Evolutionary conservation across 2,888 invertebrate genomes (phyloP), one percentile per base, ranked within the genome.

Genomic region (Melikaiella ostensackeni): DNA sequence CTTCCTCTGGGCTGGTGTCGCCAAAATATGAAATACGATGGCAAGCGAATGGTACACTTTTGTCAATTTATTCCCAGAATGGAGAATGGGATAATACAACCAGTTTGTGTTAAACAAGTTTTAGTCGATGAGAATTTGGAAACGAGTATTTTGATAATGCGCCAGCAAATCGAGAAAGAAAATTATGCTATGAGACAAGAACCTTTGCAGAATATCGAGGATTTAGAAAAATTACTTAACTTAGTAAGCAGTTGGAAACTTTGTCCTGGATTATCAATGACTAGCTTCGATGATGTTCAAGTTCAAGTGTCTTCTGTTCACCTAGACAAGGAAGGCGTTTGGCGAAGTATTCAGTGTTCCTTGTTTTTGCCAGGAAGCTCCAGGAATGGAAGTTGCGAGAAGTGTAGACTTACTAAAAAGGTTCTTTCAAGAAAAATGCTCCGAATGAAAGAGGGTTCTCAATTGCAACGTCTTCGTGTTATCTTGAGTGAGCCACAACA

Each of bases 21-120:
- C 30, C 75, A 35, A n/a, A 70, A 30, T 70, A 77, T 55, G 75
- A 75, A 75, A 50, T 75, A 27, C 57, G 61, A 16, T 46, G 73
- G n/a, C 16, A 62, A 63, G 19, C 19, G 33, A 66, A 42, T 30
- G 50, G 64, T 38, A 9, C 42, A 16, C 30, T 79, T 55, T 75
- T 75, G 27, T 63, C 77, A n/a, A 42, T 77, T 66, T 75, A 50
- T 75, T 24, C 63, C 70, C 42, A 70, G 63, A 61, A 24, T 27
- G 77, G 75, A 59, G n/a, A 21, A 70, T 13, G 70, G n/a, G 11
- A 21, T 33, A 2, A 30, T 70, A 5, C 27, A 55, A 55, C 30
- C 70, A 13, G 2, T 27, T 13, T 70, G 70, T 6, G 19, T 11
- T 4, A 70, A 70, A 13, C 70, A 70, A 21, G 30, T 70, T 0